phyloP scores from a whole-genome alignment of 2,113 vertebrate genomes.

The Sebastes schlegelii region DNA sequence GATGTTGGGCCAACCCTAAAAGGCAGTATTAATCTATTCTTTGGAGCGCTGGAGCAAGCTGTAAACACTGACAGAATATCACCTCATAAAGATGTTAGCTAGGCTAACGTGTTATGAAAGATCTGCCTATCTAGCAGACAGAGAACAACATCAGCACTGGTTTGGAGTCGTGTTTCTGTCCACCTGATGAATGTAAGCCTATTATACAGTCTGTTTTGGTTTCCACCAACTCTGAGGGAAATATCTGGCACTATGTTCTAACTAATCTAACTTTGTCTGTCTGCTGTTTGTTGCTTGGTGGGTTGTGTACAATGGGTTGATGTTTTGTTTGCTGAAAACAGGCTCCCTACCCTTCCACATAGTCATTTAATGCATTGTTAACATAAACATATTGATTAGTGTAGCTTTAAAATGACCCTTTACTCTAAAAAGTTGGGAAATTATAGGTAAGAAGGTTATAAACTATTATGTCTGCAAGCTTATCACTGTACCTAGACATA shows the following conservation, averaged over 20 bases:
- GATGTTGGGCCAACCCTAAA: no score
- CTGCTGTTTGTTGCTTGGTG: not conserved
- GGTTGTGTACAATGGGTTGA: no score
- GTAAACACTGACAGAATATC: no score
- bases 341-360: no score
- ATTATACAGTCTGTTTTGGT: not conserved
- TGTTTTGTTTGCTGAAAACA: no score
- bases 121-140: not conserved
- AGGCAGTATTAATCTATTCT: no score
- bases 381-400: slow-evolving; percentile 7
- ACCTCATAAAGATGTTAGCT: not conserved
- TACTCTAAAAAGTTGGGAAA: not conserved
- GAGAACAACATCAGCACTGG: not conserved
- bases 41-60: no score
- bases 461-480: slow-evolving; percentile 24
- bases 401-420: not conserved
- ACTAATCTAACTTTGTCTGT: not conserved
- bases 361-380: slow-evolving; percentile 15
- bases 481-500: slow-evolving; percentile 2
- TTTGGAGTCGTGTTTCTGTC: not conserved
- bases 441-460: not conserved
- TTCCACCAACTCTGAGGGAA: not conserved
- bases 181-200: not conserved
- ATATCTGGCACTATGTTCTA: not conserved
- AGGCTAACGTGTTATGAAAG: not conserved